Percentiles rank a stretch among this genome's conserved stretches.
Conservation (phyloP, 2,113 vertebrate species). For the Microcebus lehilahytsara region DNA sequence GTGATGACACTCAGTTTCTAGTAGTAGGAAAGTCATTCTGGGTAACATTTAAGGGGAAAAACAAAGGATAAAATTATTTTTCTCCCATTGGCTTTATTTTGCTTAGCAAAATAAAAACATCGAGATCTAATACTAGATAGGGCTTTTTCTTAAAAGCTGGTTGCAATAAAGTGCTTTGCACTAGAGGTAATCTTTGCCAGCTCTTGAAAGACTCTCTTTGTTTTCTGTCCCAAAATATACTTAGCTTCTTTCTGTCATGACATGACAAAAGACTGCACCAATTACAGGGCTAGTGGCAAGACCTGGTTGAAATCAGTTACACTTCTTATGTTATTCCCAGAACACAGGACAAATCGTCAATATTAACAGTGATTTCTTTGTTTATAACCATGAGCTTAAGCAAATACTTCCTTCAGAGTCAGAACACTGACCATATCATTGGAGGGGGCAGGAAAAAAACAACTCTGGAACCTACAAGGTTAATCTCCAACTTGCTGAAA, state of each 20-base stretch:
- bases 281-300: slow-evolving; percentile 26
- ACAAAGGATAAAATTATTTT: slow-evolving; percentile 53
- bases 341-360: not conserved
- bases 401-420: slow-evolving; percentile 49
- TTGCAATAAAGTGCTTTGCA: slow-evolving; percentile 48
- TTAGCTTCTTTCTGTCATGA: slow-evolving; percentile 41
- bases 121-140: slow-evolving; percentile 33
- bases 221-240: slow-evolving; percentile 35
- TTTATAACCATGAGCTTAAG: slow-evolving; percentile 59
- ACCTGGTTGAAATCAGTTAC: slow-evolving; percentile 48
- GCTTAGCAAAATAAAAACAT: slow-evolving; percentile 53
- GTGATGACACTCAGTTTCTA: slow-evolving; percentile 22
- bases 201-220: slow-evolving; percentile 52
- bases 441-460: not conserved
- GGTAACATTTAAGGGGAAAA: slow-evolving; percentile 59
- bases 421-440: not conserved
- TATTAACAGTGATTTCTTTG: slow-evolving; percentile 55
- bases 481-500: slow-evolving; percentile 49
- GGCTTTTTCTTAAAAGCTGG: slow-evolving; percentile 14
- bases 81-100: slow-evolving; percentile 63
- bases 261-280: not conserved
- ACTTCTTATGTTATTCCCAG: slow-evolving; percentile 55
- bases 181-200: slow-evolving; percentile 58
- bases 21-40: slow-evolving; percentile 13
- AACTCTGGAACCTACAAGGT: slow-evolving; percentile 33